These are phyloP conservation scores for Entomobrya multifasciata DNA, from an alignment of 2,888 invertebrate species.

Conservation along the genomic window DNA sequence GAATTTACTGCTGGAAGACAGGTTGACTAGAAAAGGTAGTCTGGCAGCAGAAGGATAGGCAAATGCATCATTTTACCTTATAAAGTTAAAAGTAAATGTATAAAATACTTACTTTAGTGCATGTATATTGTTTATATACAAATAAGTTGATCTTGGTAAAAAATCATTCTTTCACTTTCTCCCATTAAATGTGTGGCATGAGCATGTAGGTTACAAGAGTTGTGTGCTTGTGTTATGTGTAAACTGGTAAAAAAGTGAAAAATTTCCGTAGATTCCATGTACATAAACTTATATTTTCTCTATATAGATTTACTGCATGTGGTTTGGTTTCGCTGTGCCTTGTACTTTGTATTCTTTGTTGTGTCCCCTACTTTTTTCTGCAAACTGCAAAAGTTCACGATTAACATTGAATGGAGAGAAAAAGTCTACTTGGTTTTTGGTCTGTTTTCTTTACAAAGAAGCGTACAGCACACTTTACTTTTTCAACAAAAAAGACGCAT, in stretches of 20 bases:
- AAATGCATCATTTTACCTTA: conserved; percentile 1
- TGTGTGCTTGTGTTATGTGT: neutral
- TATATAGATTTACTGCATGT: neutral
- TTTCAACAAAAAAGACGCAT: neutral
- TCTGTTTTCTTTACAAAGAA: neutral
- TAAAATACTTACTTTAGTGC: neutral
- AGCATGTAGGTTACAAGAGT: conserved; percentile 1
- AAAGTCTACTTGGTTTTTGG: neutral
- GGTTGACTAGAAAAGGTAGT: neutral
- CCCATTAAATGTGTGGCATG: conserved; percentile 25
- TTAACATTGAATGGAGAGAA: conserved; percentile 13
- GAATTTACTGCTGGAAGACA: conserved; percentile 3
- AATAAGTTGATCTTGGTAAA: conserved; percentile 15
- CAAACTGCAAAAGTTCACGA: conserved; percentile 22
- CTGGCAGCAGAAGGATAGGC: neutral
- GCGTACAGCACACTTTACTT: neutral
- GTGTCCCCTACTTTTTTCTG: neutral
- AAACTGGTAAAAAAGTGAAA: conserved; percentile 38
- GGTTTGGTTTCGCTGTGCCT: neutral
- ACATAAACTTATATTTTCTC: neutral
- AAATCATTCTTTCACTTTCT: conserved; percentile 22
- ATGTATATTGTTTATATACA: neutral
- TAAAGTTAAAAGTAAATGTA: neutral
- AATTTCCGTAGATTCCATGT: neutral
- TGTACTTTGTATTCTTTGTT: neutral